Evolutionary conservation across 92 coral and sea anemone genomes (phyloP).

Genomic region (Epizoanthus stellaris): DNA sequence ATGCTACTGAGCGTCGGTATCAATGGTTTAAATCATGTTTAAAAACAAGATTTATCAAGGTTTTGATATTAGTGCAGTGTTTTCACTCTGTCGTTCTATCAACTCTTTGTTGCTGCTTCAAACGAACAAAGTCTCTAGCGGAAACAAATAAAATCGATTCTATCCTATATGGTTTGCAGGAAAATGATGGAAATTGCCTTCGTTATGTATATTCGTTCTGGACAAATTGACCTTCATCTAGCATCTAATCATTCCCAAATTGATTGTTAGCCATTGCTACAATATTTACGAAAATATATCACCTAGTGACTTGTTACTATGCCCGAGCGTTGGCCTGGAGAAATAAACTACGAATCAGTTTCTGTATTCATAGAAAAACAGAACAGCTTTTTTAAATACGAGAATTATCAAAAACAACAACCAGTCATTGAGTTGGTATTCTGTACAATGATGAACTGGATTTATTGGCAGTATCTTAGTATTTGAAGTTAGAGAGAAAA

Average conservation of each 20-base stretch:
- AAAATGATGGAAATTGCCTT: not conserved
- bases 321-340: not conserved
- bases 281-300: slow-evolving; percentile 9
- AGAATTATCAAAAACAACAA: not conserved
- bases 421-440: not conserved
- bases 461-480: slow-evolving; percentile 76
- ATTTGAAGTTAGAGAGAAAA: slow-evolving; percentile 51
- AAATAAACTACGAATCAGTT: not conserved
- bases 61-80: not conserved
- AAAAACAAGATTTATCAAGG: not conserved
- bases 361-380: slow-evolving; percentile 7
- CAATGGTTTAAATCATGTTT: not conserved
- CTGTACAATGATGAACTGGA: not conserved
- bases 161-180: too few species aligned
- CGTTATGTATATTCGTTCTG: not conserved
- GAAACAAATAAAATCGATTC: not conserved
- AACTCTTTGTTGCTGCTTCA: not conserved
- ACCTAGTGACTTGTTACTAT: not conserved
- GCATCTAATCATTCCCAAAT: slow-evolving; percentile 15
- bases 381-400: not conserved
- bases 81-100: not conserved
- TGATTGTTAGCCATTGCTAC: not conserved
- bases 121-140: not conserved
- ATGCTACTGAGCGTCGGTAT: not conserved
- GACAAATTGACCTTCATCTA: not conserved